Evolutionary conservation across 2,888 invertebrate species (phyloP), one percentile per base, ranked within the genome.

Genomic region (Synanthedon andrenaeformis): DNA sequence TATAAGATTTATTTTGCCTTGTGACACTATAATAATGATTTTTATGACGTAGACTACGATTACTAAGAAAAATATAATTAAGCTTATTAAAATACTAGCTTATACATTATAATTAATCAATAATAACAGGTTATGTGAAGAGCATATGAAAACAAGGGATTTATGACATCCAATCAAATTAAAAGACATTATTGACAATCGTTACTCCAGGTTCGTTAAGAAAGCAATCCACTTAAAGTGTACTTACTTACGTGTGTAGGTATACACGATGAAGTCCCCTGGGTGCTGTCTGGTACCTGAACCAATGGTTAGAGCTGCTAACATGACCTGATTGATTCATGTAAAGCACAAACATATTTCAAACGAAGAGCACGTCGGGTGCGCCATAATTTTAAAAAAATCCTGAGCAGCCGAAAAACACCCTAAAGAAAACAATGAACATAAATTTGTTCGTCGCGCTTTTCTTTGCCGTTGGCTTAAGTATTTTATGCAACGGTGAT

Each of bases 141-240:
- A 35, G 35, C 10, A 10, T 35, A 35, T 35, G 10, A 10, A 35
- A 35, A 14, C 42, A 45, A n/a, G 45, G 5, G 45, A 45, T 45
- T 45, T 14, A 45, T 14, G 14, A 12, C 13, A 45, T 45, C 45
- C 45, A 45, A 45, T 45, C 45, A 45, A 45, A 13, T 14, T 45
- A 45, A 45, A 11, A 45, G 45, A 49, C 23, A 12, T 49, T 49
- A 23, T 49, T 66, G 65, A 58, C 67, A 74, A 63, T 61, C 66
- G 66, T 76, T 76, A 68, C 56, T 67, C 65, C 62, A 69, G 76
- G 72, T 77, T 74, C 74, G 66, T 65, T 71, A 80, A 77, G 76
- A 72, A 62, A 67, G 61, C 74, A 85, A 86, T 86, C 80, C 71
- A 82, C 81, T 84, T 82, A 80, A 17, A 80, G 73, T 68, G 78